Percentiles rank a stretch among this genome's conserved stretches.
phyloP scores from a whole-genome alignment of 2,113 vertebrate species.

The Actenoides lindsayi region DNA sequence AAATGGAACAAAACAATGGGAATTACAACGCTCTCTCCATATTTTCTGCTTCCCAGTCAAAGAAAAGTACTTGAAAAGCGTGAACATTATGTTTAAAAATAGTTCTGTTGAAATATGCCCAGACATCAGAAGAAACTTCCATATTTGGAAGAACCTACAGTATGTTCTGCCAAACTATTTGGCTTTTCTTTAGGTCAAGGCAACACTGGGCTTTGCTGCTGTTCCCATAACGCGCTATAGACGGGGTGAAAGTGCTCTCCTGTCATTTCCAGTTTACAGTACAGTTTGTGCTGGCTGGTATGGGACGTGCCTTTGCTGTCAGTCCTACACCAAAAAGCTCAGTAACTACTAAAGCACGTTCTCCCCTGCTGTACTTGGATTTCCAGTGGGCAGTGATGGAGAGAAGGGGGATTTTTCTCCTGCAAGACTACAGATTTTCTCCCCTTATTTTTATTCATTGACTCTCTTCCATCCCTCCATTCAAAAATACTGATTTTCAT shows the following conservation, averaged over 20 bases:
- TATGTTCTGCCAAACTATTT: conserved; percentile 67
- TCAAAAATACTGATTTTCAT: neutral
- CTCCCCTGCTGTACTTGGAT: neutral
- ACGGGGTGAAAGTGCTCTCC: neutral
- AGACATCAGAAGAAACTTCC: conserved; percentile 55
- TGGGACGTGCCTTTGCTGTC: conserved; percentile 31
- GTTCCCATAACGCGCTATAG: conserved; percentile 41
- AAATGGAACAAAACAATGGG: neutral
- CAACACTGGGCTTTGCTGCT: conserved; percentile 55
- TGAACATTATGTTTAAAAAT: conserved; percentile 56
- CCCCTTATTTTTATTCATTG: neutral
- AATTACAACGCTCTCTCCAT: neutral
- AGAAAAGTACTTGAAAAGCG: conserved; percentile 41
- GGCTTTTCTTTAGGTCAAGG: conserved; percentile 70
- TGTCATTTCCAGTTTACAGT: conserved; percentile 42
- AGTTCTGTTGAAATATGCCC: conserved; percentile 39
- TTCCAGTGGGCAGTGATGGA: neutral
- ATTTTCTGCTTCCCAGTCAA: conserved; percentile 35
- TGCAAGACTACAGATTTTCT: neutral
- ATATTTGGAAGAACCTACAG: conserved; percentile 65
- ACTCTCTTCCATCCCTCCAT: neutral
- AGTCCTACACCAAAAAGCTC: neutral
- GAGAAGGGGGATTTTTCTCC: neutral
- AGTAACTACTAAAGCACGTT: neutral
- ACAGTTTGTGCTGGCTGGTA: conserved; percentile 42